Conservation (phyloP, 2,797 vertebrate species). For the Florisuga fusca region DNA sequence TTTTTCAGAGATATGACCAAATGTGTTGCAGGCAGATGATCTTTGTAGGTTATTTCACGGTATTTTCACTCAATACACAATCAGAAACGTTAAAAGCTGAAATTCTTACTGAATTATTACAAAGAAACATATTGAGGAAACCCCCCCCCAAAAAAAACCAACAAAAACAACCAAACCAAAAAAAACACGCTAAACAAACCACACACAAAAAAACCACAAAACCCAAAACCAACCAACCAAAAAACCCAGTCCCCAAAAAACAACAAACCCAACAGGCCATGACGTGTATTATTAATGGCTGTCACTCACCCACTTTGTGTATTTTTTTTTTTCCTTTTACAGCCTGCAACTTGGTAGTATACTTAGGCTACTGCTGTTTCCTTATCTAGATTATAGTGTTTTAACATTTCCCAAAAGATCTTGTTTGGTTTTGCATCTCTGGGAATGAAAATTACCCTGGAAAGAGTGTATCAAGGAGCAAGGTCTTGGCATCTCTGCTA, state of each 20-base stretch:
- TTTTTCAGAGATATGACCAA: neutral
- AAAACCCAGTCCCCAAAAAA: too few species aligned
- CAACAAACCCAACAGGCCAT: neutral
- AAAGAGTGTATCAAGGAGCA: neutral
- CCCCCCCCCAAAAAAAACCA: neutral
- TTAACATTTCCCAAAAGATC: neutral
- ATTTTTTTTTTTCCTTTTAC: neutral
- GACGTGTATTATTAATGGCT: neutral
- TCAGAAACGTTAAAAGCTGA: neutral
- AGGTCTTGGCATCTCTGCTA: neutral
- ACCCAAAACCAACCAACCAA: too few species aligned
- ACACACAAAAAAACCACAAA: too few species aligned
- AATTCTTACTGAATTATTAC: neutral
- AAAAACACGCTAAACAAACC: too few species aligned
- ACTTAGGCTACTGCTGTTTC: neutral
- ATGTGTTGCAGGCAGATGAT: neutral
- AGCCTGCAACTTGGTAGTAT: neutral
- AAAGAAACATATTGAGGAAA: neutral
- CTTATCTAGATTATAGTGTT: neutral
- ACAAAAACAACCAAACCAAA: too few species aligned
- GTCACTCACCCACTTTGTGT: neutral
- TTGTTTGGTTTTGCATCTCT: neutral
- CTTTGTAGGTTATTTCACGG: neutral
- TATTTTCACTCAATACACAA: neutral
- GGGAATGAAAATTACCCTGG: neutral